Conservation (phyloP, 2,797 vertebrate genomes). For the Gambusia yucatana region DNA sequence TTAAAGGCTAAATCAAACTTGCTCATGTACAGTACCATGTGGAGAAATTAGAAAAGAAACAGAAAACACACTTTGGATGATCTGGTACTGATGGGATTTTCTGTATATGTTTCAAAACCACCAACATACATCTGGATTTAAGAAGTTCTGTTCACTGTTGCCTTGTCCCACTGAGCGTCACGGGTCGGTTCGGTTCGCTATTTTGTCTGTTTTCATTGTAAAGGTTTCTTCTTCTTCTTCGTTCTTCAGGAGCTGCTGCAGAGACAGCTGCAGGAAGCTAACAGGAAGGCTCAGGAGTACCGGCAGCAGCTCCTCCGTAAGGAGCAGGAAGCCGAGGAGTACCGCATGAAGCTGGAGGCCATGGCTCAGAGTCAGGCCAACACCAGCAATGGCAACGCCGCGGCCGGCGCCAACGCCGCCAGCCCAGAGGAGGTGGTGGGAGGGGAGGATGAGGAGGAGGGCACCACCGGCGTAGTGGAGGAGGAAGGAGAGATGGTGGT, state of each 20-base stretch:
- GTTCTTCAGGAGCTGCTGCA: constrained; percentile 75
- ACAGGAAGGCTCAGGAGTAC: constrained; percentile 86
- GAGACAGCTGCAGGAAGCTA: constrained; percentile 85
- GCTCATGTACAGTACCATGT: neutral
- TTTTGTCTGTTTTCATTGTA: neutral
- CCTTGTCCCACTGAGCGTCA: too few relatives aligned
- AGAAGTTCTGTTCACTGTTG: too few relatives aligned
- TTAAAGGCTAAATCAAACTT: neutral
- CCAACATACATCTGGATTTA: too few relatives aligned
- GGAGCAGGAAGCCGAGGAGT: constrained; percentile 89
- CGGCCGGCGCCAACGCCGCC: constrained; percentile 11
- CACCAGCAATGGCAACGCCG: constrained; percentile 16
- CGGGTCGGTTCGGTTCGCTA: neutral
- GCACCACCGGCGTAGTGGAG: constrained; percentile 54
- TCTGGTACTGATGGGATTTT: neutral
- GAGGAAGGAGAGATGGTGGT: constrained; percentile 77
- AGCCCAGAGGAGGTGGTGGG: constrained; percentile 75
- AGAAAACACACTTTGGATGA: neutral
- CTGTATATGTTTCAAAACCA: too few relatives aligned
- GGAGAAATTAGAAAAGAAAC: neutral
- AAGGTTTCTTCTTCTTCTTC: neutral
- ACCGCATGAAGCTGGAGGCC: constrained; percentile 85
- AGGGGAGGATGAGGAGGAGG: constrained; percentile 67
- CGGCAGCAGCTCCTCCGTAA: constrained; percentile 87
- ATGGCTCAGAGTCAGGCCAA: constrained; percentile 78